Evolutionary conservation across 2,888 invertebrate species (phyloP).

Genomic region (Ophraella communa): DNA sequence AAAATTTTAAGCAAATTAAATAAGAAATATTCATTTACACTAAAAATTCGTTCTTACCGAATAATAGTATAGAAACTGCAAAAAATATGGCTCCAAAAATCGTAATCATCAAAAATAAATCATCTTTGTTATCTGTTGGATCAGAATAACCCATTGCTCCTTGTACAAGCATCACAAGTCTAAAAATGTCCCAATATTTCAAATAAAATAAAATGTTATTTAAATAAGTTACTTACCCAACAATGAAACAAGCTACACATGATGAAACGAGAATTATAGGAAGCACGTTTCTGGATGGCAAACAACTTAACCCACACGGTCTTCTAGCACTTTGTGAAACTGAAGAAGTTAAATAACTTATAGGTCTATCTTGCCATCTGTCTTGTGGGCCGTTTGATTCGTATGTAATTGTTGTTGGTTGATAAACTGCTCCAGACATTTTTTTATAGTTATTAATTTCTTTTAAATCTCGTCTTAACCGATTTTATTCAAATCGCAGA

Average conservation of each 20-base stretch:
- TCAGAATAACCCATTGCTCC: slow-evolving; percentile 68
- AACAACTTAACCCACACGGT: slow-evolving; percentile 64
- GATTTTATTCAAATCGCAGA: background rate
- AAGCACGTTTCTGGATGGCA: slow-evolving; percentile 49
- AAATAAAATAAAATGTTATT: too few species aligned
- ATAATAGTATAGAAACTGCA: slow-evolving; percentile 66
- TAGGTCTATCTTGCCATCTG: slow-evolving; percentile 56
- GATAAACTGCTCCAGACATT: slow-evolving; percentile 70
- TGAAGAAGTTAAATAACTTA: slow-evolving; percentile 57
- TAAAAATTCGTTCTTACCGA: slow-evolving; percentile 59
- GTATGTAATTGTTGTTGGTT: slow-evolving; percentile 79
- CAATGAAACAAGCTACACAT: slow-evolving; percentile 52
- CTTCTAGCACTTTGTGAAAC: slow-evolving; percentile 65
- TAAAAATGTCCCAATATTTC: too few species aligned
- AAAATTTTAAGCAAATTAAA: slow-evolving; percentile 24
- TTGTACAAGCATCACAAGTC: slow-evolving; percentile 69
- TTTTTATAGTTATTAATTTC: background rate
- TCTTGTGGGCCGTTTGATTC: slow-evolving; percentile 61
- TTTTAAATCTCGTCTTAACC: too few species aligned
- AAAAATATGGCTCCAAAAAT: slow-evolving; percentile 70
- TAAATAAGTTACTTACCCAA: slow-evolving; percentile 48
- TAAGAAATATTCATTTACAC: background rate
- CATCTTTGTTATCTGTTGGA: slow-evolving; percentile 54
- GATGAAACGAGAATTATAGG: slow-evolving; percentile 54
- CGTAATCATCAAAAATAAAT: slow-evolving; percentile 61